Evolutionary conservation across 2,888 invertebrate genomes (phyloP).

Genomic region (Tetragonula carbonaria): DNA sequence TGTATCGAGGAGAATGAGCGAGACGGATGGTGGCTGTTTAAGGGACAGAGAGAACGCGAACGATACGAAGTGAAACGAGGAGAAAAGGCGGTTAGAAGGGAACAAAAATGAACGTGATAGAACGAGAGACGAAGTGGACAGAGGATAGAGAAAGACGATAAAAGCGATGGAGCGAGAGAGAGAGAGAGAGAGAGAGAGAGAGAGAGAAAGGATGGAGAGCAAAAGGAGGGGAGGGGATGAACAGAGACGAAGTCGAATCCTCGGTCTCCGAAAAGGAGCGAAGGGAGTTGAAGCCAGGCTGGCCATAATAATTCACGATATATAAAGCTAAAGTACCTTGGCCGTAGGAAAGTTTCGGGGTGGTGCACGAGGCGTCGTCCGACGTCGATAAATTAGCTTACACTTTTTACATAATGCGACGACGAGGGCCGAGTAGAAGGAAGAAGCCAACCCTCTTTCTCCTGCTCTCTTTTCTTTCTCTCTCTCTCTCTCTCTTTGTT

Average conservation of each 20-base stretch:
- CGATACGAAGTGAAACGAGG: slow-evolving; percentile 26
- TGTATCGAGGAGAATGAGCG: slow-evolving; percentile 74
- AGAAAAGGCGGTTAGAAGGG: slow-evolving; percentile 2
- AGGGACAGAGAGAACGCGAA: slow-evolving; percentile 22
- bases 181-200: background rate
- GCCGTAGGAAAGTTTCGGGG: slow-evolving; percentile 68
- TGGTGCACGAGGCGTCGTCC: slow-evolving; percentile 42
- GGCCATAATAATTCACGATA: slow-evolving; percentile 82
- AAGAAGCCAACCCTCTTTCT: slow-evolving; percentile 13
- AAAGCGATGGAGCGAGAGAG: background rate
- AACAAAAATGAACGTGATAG: slow-evolving; percentile 22
- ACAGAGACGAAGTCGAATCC: slow-evolving; percentile 53
- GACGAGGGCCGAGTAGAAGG: slow-evolving; percentile 57
- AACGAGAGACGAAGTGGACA: background rate
- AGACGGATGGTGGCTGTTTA: slow-evolving; percentile 40
- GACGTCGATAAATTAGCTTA: slow-evolving; percentile 80
- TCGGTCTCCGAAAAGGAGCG: slow-evolving; percentile 57
- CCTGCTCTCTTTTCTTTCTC: background rate
- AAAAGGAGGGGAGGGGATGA: slow-evolving; percentile 24
- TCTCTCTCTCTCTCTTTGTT: background rate
- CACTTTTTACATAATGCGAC: slow-evolving; percentile 75
- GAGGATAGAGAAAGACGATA: slow-evolving; percentile 19
- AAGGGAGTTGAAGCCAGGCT: slow-evolving; percentile 46
- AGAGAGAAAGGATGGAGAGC: background rate
- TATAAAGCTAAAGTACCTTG: slow-evolving; percentile 75